These are phyloP conservation scores for Carollia perspicillata DNA, from an alignment of 2,113 vertebrate species.

Conservation along the genomic window DNA sequence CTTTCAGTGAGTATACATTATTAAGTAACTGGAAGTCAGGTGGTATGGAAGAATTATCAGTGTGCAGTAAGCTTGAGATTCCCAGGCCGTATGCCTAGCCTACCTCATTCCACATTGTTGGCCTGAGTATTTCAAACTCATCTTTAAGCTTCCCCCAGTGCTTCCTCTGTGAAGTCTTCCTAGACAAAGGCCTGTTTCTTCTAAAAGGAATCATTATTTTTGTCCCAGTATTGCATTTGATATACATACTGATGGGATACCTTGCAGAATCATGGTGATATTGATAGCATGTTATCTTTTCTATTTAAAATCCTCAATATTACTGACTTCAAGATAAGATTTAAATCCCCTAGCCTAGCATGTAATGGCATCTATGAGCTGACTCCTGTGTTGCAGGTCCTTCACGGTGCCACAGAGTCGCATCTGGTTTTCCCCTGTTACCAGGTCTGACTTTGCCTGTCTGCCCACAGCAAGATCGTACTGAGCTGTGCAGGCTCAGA, in stretches of 20 bases:
- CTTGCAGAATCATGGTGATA: background rate
- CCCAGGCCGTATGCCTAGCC: background rate
- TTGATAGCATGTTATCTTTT: background rate
- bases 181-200: background rate
- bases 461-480: background rate
- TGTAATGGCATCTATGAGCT: no score
- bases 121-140: background rate
- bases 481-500: background rate
- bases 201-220: background rate
- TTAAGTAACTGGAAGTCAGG: background rate
- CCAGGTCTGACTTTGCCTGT: no score
- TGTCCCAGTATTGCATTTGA: background rate
- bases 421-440: no score
- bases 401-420: accelerated
- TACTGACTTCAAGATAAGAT: background rate
- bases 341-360: background rate
- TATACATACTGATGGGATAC: background rate
- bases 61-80: background rate
- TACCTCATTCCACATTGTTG: background rate
- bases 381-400: background rate
- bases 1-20: background rate
- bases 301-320: background rate
- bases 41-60: background rate
- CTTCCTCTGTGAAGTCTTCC: background rate
- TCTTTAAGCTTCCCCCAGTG: background rate